These are phyloP conservation scores for Pachyuromys duprasi DNA, from an alignment of 2,797 vertebrate species.

Conservation along the genomic window DNA sequence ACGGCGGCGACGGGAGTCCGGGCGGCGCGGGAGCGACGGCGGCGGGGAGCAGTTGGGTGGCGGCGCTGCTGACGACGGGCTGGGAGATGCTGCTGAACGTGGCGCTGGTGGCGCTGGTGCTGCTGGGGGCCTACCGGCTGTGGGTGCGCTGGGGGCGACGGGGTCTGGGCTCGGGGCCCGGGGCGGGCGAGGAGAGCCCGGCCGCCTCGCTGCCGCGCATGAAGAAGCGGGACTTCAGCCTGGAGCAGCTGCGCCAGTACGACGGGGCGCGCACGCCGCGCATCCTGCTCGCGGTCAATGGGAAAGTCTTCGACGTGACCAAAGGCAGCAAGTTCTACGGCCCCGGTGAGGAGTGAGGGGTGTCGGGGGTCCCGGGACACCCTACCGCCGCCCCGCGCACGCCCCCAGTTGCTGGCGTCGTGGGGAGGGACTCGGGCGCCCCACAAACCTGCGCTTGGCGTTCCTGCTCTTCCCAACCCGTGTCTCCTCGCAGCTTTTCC, in stretches of 20 bases:
- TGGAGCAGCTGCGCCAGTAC: constrained; percentile 96
- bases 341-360: constrained; percentile 90
- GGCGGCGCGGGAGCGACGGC: constrained; percentile 83
- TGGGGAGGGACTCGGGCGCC: not conserved
- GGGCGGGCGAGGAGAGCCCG: constrained; percentile 89
- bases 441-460: not conserved
- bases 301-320: constrained; percentile 98
- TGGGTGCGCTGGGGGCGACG: constrained; percentile 93
- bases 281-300: constrained; percentile 98
- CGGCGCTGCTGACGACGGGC: constrained; percentile 86
- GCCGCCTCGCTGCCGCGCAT: constrained; percentile 96
- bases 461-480: not conserved
- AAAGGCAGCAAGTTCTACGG: constrained; percentile 98
- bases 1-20: constrained; percentile 74
- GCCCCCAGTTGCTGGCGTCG: not conserved
- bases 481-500: not conserved
- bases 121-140: constrained; percentile 90
- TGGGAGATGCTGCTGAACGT: constrained; percentile 92
- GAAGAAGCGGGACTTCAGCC: constrained; percentile 97
- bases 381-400: not conserved
- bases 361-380: constrained; percentile 6
- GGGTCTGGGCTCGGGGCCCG: constrained; percentile 83
- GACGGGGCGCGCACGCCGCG: constrained; percentile 94
- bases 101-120: constrained; percentile 86
- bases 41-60: constrained; percentile 72